Evolutionary conservation across 2,113 vertebrate species (phyloP).

Genomic region (Xiphophorus couchianus): DNA sequence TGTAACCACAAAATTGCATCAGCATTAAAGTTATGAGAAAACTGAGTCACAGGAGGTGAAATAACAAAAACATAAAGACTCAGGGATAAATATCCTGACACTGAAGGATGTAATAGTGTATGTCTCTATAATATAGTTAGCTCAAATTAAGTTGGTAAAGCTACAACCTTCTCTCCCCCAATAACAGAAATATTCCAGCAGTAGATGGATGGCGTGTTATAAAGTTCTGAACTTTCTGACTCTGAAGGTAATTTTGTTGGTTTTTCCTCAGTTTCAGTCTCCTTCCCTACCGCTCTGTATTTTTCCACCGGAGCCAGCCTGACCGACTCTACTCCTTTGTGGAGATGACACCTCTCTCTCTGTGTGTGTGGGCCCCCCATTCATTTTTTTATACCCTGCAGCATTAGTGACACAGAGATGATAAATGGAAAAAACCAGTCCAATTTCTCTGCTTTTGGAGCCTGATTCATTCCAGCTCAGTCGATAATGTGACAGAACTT

Average conservation of each 20-base stretch:
- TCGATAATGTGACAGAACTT: conserved; percentile 12
- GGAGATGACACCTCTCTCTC: conserved; percentile 21
- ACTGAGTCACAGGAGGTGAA: background rate
- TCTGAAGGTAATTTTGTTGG: background rate
- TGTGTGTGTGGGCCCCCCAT: background rate
- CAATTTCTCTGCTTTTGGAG: conserved; percentile 27
- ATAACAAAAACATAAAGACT: background rate
- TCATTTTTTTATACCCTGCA: conserved; percentile 27
- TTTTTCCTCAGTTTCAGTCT: background rate
- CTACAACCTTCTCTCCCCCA: background rate
- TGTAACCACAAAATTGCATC: background rate
- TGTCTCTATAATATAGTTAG: background rate
- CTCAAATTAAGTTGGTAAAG: background rate
- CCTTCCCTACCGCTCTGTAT: background rate
- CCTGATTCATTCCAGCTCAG: conserved; percentile 42
- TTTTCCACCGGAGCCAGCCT: background rate
- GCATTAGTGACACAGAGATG: conserved; percentile 38
- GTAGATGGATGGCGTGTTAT: background rate
- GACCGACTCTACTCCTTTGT: conserved; percentile 34
- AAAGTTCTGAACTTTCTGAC: background rate
- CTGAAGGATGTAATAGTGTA: background rate
- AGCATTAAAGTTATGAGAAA: background rate
- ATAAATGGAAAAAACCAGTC: conserved; percentile 55
- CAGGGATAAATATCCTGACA: background rate
- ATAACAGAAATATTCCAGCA: background rate